Conservation (phyloP, 2,888 invertebrate genomes). For the Ceraclea dissimilis region DNA sequence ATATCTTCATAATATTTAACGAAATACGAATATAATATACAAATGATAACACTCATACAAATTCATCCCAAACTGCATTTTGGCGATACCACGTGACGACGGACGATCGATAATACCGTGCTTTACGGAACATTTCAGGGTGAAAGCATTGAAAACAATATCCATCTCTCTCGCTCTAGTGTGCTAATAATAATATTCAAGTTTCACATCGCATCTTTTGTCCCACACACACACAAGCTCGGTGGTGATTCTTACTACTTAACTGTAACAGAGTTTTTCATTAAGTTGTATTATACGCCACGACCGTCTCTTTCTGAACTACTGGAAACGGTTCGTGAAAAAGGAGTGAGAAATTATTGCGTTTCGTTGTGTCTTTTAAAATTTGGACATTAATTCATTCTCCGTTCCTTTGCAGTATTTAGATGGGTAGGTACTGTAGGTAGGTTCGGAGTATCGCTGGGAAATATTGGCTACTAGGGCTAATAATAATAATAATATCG, state of each 20-base stretch:
- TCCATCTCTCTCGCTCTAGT: slow-evolving; percentile 11
- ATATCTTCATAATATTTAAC: too few species aligned
- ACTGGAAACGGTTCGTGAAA: background rate
- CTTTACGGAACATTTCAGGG: slow-evolving; percentile 10
- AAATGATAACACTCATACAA: slow-evolving; percentile 16
- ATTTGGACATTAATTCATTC: slow-evolving; percentile 1
- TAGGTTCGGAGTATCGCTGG: background rate
- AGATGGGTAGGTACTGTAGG: background rate
- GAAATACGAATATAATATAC: too few species aligned
- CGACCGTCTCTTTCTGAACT: slow-evolving; percentile 6
- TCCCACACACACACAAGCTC: background rate
- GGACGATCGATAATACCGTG: slow-evolving; percentile 23
- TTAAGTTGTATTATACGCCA: background rate
- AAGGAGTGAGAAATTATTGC: background rate
- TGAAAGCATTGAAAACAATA: slow-evolving; percentile 4
- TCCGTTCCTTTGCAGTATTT: background rate
- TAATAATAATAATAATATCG: background rate
- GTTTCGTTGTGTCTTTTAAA: background rate
- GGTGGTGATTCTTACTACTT: background rate
- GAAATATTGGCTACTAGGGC: background rate
- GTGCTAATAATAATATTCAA: background rate
- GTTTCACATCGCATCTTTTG: slow-evolving; percentile 2
- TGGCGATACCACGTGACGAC: slow-evolving; percentile 22
- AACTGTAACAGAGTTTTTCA: background rate
- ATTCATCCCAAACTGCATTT: slow-evolving; percentile 15